Base-by-base conservation (phyloP, 2,797 vertebrate species). In the Leptodactylus fallax region DNA sequence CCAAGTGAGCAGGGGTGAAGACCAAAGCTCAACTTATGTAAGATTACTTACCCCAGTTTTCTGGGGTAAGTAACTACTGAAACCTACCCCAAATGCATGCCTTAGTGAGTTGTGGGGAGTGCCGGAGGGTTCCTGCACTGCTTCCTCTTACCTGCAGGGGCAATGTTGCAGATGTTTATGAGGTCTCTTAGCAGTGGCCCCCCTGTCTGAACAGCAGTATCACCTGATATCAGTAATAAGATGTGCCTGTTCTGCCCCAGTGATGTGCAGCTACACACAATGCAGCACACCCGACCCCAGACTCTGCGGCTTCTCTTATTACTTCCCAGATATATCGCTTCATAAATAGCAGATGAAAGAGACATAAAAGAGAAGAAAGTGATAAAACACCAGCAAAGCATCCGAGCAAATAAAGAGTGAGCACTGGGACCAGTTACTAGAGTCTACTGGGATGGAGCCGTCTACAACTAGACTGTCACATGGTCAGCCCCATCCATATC, bases 301-400 rank as follows among this genome's bases (percentile, higher is more conserved):
- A 80, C 45, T 63, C 12, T 23, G 11, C 58, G 1, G 36, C 79
- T 61, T 56, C 60, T 79, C 60, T 79, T 58, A 58, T 47, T 80
- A 45, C 14, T n/a, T 61, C 56, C 58, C 71, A 53, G 74, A 80
- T 63, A 61, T 80, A 80, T 49, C 16, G 58, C 56, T 61, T 80
- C 27, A 63, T 80, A 80, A 80, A 61, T 58, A 58, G 56, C 27
- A 61, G 58, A 80, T 21, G 25, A 80, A 80, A 80, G 51, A 80
- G 58, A 63, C 58, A 80, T 61, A 61, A 63, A 61, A 80, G 58
- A 63, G 17, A 61, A 47, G 23, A 6, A 58, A 14, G 23, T n/a
- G n/a, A 47, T 16, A 36, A 80, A 61, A 47, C 79, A 79, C 60
- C 51, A 36, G 25, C 79, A 80, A 80, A 80, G 58, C 79, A 27